These are phyloP conservation scores for Nematostella vectensis DNA, from an alignment of 92 coral and sea anemone genomes.

Conservation along the genomic window DNA sequence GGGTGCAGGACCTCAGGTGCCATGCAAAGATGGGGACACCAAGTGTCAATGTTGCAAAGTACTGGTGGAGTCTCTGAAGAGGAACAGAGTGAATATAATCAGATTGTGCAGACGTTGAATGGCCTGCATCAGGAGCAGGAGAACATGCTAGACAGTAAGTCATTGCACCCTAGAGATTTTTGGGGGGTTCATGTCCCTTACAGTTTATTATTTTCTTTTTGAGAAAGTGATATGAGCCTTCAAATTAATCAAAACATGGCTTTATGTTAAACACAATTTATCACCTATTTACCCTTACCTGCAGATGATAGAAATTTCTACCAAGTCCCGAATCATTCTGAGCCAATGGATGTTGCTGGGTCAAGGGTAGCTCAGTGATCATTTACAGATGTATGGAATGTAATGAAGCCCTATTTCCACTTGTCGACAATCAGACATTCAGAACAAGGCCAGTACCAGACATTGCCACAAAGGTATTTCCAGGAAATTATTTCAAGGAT, in stretches of 20 bases:
- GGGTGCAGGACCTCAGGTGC: background rate
- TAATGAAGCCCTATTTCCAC: no score
- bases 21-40: slow-evolving; percentile 8
- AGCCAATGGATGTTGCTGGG: slow-evolving; percentile 51
- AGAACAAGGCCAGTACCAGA: no score
- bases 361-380: slow-evolving; percentile 46
- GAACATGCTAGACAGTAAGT: slow-evolving; percentile 68
- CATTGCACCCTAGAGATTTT: no score
- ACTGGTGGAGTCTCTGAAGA: slow-evolving; percentile 19
- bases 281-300: background rate
- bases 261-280: background rate
- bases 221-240: no score
- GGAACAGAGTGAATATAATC: slow-evolving; percentile 56
- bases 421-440: no score
- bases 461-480: no score
- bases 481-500: no score
- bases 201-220: no score
- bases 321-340: slow-evolving; percentile 40
- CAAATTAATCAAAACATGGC: no score
- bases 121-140: slow-evolving; percentile 59
- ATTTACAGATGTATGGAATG: no score
- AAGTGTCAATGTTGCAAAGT: slow-evolving; percentile 11
- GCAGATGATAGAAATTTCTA: slow-evolving; percentile 61
- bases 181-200: no score
- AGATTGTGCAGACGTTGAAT: slow-evolving; percentile 67